Evolutionary conservation across 2,797 vertebrate species (phyloP).

Genomic region (Heteromormyrus szaboi): DNA sequence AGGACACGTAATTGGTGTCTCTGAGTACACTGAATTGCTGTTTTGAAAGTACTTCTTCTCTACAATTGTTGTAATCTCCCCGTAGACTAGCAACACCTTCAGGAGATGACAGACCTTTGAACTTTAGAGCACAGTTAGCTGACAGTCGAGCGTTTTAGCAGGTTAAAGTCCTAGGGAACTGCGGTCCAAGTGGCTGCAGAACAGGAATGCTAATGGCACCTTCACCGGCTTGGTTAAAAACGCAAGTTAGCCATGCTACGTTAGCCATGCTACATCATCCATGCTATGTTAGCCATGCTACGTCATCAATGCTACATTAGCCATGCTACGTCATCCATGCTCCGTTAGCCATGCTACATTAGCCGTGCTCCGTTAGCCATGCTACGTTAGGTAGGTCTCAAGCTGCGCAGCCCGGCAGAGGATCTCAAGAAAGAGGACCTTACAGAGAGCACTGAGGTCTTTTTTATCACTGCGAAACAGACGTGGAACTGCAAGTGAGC

Average conservation of each 20-base stretch:
- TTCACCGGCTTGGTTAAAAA: not conserved
- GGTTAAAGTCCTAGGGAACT: not conserved
- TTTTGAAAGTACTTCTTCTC: not conserved
- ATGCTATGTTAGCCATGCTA: too few relatives aligned
- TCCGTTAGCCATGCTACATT: too few relatives aligned
- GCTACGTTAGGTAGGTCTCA: not conserved
- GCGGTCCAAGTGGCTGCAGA: not conserved
- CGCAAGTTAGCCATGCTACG: not conserved
- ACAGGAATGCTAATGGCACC: not conserved
- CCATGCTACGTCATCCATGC: too few relatives aligned
- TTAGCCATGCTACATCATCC: too few relatives aligned
- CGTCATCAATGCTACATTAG: not conserved
- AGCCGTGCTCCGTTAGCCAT: not conserved
- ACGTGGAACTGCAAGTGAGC: not conserved
- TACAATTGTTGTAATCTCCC: not conserved
- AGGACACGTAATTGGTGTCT: not conserved
- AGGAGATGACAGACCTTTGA: not conserved
- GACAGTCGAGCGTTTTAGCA: not conserved
- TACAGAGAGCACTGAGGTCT: not conserved
- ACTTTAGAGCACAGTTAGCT: not conserved
- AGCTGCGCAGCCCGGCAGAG: not conserved
- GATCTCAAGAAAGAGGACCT: not conserved
- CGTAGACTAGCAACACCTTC: not conserved
- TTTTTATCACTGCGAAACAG: not conserved
- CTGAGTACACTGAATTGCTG: not conserved